Evolutionary conservation across 2,888 invertebrate genomes (phyloP).

Genomic region (Pristionchus entomophagus): DNA sequence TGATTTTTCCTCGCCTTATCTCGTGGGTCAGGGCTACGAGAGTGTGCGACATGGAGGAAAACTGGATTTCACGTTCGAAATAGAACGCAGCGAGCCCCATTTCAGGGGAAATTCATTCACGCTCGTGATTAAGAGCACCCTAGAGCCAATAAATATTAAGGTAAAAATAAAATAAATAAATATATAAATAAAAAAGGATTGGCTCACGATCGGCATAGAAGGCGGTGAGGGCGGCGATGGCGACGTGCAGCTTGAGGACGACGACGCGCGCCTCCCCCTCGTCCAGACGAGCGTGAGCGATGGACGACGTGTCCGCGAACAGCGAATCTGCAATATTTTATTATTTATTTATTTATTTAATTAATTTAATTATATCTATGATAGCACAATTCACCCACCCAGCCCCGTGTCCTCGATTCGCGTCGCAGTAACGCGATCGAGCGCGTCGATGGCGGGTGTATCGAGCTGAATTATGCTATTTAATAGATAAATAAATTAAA

Average conservation of each 20-base stretch:
- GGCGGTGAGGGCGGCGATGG: background rate
- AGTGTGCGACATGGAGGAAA: too few species aligned
- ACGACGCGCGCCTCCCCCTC: background rate
- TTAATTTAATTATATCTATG: background rate
- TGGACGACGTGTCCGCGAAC: background rate
- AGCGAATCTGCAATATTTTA: background rate
- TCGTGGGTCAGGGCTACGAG: too few species aligned
- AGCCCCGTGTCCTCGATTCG: background rate
- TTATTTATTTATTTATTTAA: background rate
- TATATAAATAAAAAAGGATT: background rate
- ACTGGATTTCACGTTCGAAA: too few species aligned
- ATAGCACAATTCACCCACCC: background rate
- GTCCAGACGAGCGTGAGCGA: background rate
- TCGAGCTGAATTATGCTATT: background rate
- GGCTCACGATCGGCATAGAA: slow-evolving; percentile 10
- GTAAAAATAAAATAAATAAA: background rate
- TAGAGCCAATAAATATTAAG: too few species aligned
- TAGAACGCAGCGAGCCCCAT: too few species aligned
- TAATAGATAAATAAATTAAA: too few species aligned
- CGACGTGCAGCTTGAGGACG: background rate
- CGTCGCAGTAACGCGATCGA: background rate
- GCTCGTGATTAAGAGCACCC: too few species aligned
- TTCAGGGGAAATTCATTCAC: too few species aligned
- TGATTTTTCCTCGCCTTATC: too few species aligned
- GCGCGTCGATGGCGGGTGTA: background rate